Evolutionary conservation across 2,888 invertebrate species (phyloP).

Genomic region (Mythimna albipuncta): DNA sequence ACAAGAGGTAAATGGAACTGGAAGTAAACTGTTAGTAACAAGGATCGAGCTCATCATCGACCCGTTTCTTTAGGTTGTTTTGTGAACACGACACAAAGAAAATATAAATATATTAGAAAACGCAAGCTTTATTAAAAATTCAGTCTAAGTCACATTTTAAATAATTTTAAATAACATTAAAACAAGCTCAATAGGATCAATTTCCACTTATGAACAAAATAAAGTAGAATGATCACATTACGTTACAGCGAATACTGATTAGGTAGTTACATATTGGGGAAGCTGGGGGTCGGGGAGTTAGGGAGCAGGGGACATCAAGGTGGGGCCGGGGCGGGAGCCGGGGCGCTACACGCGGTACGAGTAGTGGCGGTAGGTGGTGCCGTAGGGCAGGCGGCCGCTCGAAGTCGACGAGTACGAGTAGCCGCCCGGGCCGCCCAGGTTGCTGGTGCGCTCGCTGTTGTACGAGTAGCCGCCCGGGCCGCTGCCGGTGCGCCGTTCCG

Average conservation of each 20-base stretch:
- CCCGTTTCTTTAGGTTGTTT: constrained; percentile 69
- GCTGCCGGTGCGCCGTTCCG: constrained; percentile 93
- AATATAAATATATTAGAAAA: constrained; percentile 82
- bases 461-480: constrained; percentile 95
- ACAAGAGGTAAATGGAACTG: constrained; percentile 52
- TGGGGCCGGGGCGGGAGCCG: constrained; percentile 72
- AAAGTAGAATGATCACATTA: constrained; percentile 87
- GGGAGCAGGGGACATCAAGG: constrained; percentile 60
- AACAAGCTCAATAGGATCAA: constrained; percentile 79
- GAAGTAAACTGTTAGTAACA: constrained; percentile 76
- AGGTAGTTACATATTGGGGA: constrained; percentile 74
- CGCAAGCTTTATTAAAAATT: constrained; percentile 90
- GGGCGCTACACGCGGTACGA: constrained; percentile 95
- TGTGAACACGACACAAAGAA: constrained; percentile 79
- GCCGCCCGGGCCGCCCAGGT: constrained; percentile 94
- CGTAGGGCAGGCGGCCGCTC: constrained; percentile 95
- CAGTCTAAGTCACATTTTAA: constrained; percentile 87
- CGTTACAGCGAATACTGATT: constrained; percentile 88
- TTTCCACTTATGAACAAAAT: constrained; percentile 80
- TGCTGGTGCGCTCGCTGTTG: constrained; percentile 93
- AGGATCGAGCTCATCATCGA: constrained; percentile 85
- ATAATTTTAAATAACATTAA: constrained; percentile 80
- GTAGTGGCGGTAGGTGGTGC: constrained; percentile 96
- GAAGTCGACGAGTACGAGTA: constrained; percentile 95
- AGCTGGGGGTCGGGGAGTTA: constrained; percentile 66